Percentiles rank a stretch among this genome's conserved stretches.
phyloP scores from a whole-genome alignment of 2,113 vertebrate species.

The Leptobrachium leishanense region DNA sequence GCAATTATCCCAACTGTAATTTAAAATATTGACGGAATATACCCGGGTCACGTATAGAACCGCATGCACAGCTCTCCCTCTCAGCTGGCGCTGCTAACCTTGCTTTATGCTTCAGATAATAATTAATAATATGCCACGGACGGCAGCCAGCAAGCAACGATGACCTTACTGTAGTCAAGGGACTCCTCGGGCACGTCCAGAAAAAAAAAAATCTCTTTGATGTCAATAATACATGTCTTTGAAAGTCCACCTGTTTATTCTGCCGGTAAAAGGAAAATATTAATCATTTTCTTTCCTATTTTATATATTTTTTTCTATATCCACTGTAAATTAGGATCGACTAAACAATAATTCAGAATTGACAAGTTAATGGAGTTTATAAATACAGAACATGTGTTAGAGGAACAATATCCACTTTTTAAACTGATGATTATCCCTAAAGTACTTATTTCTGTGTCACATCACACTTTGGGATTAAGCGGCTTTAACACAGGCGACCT shows the following conservation, averaged over 20 bases:
- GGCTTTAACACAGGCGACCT: no score
- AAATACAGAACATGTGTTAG: no score
- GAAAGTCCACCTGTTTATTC: not conserved
- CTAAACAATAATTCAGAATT: slow-evolving; percentile 1
- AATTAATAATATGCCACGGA: slow-evolving; percentile 28
- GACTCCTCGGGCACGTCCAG: slow-evolving; percentile 6
- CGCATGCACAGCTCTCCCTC: not conserved
- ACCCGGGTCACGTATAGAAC: not conserved
- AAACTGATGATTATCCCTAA: no score
- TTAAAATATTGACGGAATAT: not conserved
- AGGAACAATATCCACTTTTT: no score
- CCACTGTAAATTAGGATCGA: not conserved
- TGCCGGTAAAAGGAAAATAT: not conserved
- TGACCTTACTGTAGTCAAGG: slow-evolving; percentile 24
- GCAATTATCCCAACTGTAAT: no score
- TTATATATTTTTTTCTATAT: slow-evolving; percentile 4
- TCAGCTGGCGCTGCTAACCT: slow-evolving; percentile 12
- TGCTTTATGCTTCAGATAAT: slow-evolving; percentile 31
- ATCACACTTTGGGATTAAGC: no score
- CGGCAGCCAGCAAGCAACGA: slow-evolving; percentile 12
- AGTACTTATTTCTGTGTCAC: no score
- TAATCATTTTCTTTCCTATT: not conserved
- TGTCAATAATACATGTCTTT: not conserved
- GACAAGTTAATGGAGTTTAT: no score
- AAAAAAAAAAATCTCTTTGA: not conserved